phyloP scores from a whole-genome alignment of 30 jellyfish, hydroid and myxozoan genomes.

The Turritopsis rubra region DNA sequence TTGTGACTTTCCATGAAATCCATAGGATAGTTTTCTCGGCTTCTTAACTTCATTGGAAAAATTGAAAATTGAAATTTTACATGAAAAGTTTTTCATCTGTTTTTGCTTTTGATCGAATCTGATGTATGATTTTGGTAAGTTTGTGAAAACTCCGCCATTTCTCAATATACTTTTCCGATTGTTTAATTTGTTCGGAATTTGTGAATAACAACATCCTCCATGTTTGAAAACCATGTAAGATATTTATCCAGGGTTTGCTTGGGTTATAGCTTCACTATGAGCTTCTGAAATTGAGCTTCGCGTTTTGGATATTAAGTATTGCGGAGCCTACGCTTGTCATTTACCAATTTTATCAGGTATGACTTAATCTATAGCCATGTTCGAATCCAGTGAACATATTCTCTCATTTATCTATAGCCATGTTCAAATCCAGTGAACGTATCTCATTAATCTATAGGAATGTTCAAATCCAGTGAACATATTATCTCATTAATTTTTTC shows the following conservation, averaged over 20 bases:
- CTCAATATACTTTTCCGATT: no score
- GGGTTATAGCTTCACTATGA: constrained; percentile 23
- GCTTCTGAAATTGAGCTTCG: constrained; percentile 19
- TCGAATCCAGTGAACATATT: background rate
- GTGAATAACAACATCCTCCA: no score
- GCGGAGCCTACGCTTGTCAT: constrained; percentile 55
- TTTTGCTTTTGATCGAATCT: background rate
- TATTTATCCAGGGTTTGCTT: no score
- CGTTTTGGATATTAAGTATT: constrained; percentile 39
- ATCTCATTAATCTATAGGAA: background rate
- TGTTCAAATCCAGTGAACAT: background rate
- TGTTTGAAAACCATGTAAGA: no score
- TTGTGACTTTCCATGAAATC: no score
- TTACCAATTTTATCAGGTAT: constrained; percentile 52
- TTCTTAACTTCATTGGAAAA: no score
- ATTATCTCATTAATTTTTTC: no score
- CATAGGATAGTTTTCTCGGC: no score
- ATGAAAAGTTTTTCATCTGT: background rate
- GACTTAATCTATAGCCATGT: background rate
- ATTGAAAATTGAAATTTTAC: background rate
- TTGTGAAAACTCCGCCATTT: no score
- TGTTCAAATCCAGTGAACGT: background rate
- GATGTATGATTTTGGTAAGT: no score
- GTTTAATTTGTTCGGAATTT: no score
- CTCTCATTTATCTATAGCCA: background rate